phyloP scores from a whole-genome alignment of 2,888 invertebrate genomes.

The Julus scanicus region DNA sequence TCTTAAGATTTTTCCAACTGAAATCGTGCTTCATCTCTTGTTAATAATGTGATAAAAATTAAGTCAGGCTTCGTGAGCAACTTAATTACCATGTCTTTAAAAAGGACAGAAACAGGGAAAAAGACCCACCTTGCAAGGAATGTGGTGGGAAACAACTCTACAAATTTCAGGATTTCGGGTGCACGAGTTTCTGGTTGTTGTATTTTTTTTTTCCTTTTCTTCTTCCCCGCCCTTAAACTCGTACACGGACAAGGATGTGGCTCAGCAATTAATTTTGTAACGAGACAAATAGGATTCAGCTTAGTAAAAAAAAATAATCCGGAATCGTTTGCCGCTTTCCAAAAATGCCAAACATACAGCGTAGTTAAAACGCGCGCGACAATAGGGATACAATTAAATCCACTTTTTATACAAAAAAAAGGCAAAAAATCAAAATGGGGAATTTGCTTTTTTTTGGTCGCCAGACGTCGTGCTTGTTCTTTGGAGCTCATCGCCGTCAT shows the following conservation, averaged over 20 bases:
- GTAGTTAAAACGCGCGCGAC: neutral
- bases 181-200: neutral
- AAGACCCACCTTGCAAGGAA: neutral
- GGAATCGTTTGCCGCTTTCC: neutral
- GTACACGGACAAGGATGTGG: constrained; percentile 36
- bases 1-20: neutral
- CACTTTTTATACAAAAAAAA: neutral
- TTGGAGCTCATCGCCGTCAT: constrained; percentile 24
- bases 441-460: neutral
- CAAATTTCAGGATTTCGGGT: constrained; percentile 7
- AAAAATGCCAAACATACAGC: neutral
- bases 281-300: constrained; percentile 1
- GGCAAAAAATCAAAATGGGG: neutral
- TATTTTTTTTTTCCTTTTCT: neutral
- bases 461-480: constrained; percentile 23
- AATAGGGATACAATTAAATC: constrained; percentile 21
- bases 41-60: constrained; percentile 30
- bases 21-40: neutral
- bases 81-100: neutral
- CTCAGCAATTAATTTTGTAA: constrained; percentile 1
- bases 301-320: neutral
- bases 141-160: neutral
- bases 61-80: constrained; percentile 8
- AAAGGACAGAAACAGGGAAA: neutral
- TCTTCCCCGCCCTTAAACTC: constrained; percentile 12